Evolutionary conservation across 1,140 invertebrate species (phyloP).

Genomic region (Drosophila guanche): DNA sequence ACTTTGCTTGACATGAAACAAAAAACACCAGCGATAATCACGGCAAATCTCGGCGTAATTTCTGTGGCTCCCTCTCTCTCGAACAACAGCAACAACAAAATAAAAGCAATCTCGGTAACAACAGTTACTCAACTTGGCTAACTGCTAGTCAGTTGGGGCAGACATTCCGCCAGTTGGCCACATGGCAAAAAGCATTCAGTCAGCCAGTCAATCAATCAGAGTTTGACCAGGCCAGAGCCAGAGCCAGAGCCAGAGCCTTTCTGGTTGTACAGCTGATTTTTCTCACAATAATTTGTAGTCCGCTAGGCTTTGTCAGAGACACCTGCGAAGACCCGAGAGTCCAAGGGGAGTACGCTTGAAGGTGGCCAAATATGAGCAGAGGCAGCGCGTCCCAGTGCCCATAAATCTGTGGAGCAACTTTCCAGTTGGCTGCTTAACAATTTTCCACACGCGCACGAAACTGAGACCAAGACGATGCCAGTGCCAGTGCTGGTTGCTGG

Average conservation of each 20-base stretch:
- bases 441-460: slow-evolving; percentile 64
- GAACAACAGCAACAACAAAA: not conserved
- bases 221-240: slow-evolving; percentile 18
- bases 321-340: slow-evolving; percentile 38
- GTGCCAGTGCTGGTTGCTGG: too few species aligned
- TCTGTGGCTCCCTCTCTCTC: slow-evolving; percentile 19
- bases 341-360: slow-evolving; percentile 5
- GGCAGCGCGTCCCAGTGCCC: slow-evolving; percentile 30
- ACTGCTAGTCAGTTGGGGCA: slow-evolving; percentile 44
- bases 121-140: slow-evolving; percentile 60
- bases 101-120: slow-evolving; percentile 47
- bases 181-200: slow-evolving; percentile 16
- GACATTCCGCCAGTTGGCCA: slow-evolving; percentile 28
- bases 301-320: slow-evolving; percentile 69
- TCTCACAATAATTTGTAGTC: slow-evolving; percentile 80
- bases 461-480: slow-evolving; percentile 19
- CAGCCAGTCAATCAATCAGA: slow-evolving; percentile 53
- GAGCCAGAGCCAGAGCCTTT: not conserved
- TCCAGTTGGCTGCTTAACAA: slow-evolving; percentile 66
- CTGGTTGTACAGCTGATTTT: slow-evolving; percentile 65
- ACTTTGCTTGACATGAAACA: slow-evolving; percentile 18
- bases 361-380: slow-evolving; percentile 48
- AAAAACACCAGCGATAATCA: slow-evolving; percentile 35
- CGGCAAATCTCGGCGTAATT: slow-evolving; percentile 35
- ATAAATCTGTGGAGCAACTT: slow-evolving; percentile 70